Evolutionary conservation across 2,113 vertebrate genomes (phyloP).

Genomic region (Sciurus niger): DNA sequence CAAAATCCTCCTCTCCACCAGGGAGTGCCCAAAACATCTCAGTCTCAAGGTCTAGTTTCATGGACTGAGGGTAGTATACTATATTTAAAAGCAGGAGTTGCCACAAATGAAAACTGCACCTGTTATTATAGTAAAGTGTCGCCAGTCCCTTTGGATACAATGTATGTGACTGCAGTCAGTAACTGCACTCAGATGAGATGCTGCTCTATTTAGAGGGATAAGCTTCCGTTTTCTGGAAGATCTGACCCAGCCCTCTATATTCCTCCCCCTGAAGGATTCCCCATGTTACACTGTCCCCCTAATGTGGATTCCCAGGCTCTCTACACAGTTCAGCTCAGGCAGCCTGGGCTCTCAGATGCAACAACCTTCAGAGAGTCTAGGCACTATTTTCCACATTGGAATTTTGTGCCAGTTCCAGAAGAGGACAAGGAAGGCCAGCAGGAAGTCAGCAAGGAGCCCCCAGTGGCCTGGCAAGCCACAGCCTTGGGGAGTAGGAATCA

Average conservation of each 20-base stretch:
- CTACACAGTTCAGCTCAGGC: not conserved
- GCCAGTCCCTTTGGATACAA: not conserved
- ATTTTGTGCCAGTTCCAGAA: not conserved
- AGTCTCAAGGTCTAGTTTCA: not conserved
- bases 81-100: not conserved
- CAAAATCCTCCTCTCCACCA: not conserved
- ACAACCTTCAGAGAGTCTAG: not conserved
- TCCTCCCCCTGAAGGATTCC: not conserved
- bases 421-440: fast-evolving
- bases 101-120: not conserved
- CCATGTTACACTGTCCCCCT: not conserved
- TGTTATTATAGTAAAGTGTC: not conserved
- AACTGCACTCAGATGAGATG: not conserved
- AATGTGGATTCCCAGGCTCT: fast-evolving
- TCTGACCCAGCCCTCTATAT: fast-evolving
- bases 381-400: fast-evolving
- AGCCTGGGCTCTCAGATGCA: not conserved
- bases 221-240: not conserved
- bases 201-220: not conserved
- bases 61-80: not conserved
- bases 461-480: not conserved
- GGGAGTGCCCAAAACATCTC: not conserved
- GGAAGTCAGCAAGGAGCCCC: not conserved
- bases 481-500: not conserved
- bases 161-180: not conserved